phyloP scores from a whole-genome alignment of 2,797 vertebrate species.

The Kryptolebias ocellatus region DNA sequence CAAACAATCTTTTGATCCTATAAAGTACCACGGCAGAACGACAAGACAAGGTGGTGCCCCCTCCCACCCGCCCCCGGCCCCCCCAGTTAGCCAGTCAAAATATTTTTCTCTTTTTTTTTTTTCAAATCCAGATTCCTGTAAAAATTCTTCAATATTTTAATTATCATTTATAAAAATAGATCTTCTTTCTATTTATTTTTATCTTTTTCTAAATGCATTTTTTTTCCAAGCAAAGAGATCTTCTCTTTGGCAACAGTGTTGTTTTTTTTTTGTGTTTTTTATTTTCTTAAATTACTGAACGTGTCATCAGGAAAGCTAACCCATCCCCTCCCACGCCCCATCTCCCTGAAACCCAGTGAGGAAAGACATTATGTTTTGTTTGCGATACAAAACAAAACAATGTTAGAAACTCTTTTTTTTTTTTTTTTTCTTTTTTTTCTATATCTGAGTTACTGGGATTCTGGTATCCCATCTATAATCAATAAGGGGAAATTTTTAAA shows the following conservation, averaged over 20 bases:
- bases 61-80: constrained; percentile 83
- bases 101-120: constrained; percentile 98
- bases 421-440: constrained; percentile 74
- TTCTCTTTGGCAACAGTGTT: constrained; percentile 99
- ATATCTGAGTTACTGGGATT: constrained; percentile 87
- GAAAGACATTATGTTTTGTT: constrained; percentile 96
- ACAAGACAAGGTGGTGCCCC: constrained; percentile 99
- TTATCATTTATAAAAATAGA: constrained; percentile 99
- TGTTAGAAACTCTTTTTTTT: constrained; percentile 88
- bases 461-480: constrained; percentile 87
- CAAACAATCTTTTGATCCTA: constrained; percentile 97
- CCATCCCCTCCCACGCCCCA: constrained; percentile 90
- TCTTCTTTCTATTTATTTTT: constrained; percentile 96
- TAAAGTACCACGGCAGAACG: constrained; percentile 99
- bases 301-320: constrained; percentile 95
- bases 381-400: constrained; percentile 98
- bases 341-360: constrained; percentile 91
- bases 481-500: constrained; percentile 86
- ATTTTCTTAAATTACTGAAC: constrained; percentile 93
- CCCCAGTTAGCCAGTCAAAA: constrained; percentile 99
- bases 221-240: constrained; percentile 99
- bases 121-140: constrained; percentile 99
- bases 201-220: constrained; percentile 99
- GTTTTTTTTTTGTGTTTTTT: constrained; percentile 75
- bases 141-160: constrained; percentile 99